Evolutionary conservation across 2,113 vertebrate species (phyloP), one percentile per base, ranked within the genome.

Genomic region (Shinisaurus crocodilurus): DNA sequence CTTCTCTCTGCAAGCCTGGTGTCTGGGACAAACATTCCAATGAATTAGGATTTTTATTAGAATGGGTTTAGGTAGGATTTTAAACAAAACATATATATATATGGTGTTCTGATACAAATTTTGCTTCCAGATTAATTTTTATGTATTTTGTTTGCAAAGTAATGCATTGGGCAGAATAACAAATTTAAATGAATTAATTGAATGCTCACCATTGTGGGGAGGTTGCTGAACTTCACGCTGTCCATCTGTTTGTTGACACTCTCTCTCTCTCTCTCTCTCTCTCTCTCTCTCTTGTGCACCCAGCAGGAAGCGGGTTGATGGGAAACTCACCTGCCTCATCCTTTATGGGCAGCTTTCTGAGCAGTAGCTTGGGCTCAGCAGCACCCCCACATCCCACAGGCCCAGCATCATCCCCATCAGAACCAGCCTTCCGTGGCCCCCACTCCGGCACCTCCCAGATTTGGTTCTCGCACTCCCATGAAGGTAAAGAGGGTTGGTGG

Each of bases 381-480:
- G 98, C 95, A 79, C 97, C 99, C 83, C 95, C 98, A 43, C 99
- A 99, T 96, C 97, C 98, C 0, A 96, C 98, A 1, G 98, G 98
- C 93, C 97, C 98, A 10, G 76, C 98, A 0, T 97, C 98, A 16
- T 98, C 99, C 67, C 98, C 99, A 54, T 98, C 99, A 0, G 99
- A 99, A 90, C 98, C 98, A 20, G 97, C 98, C 54, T 99, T 98
- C 96, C 98, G 98, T 0, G 97, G 98, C 84, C 98, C 99, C 67
- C 99, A 99, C 97, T 98, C 99, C 0, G 96, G 98, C 94, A 96
- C 98, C 92, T 99, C 99, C 34, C 99, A 99, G 98, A 98, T 99
- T 96, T 99, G 99, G 99, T 99, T 99, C 95, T 98, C 99, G 40
- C 99, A 99, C 96, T 98, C 99, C 70, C 99, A 99, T 15, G 99